phyloP scores from a whole-genome alignment of 2,888 invertebrate genomes.

The Seira sanloemensis region DNA sequence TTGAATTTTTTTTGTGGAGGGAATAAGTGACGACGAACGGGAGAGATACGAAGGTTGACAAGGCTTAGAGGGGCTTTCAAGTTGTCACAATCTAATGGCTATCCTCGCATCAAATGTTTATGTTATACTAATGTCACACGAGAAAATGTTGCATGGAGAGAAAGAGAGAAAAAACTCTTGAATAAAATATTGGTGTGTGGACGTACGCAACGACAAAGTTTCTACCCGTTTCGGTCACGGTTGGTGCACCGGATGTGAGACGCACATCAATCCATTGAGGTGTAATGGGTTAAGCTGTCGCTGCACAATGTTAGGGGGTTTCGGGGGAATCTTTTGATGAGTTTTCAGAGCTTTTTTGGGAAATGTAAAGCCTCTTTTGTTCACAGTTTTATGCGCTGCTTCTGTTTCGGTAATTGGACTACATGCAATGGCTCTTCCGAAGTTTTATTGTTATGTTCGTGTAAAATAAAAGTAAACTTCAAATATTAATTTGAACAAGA shows the following conservation, averaged over 20 bases:
- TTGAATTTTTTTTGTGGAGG: too few species aligned
- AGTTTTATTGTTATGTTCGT: too few species aligned
- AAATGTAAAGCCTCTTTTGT: too few species aligned
- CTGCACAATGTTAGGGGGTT: background rate
- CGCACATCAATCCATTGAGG: background rate
- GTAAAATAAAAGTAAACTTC: too few species aligned
- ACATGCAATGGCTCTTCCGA: too few species aligned
- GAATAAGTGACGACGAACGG: background rate
- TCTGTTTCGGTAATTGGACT: too few species aligned
- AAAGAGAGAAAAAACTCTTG: background rate
- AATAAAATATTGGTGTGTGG: background rate
- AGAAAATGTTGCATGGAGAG: background rate
- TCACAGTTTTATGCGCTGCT: too few species aligned
- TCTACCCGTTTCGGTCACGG: conserved; percentile 45
- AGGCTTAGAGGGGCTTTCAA: conserved; percentile 40
- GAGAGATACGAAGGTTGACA: conserved; percentile 35
- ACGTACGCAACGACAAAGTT: conserved; percentile 16
- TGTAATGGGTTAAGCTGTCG: background rate
- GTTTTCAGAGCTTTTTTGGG: too few species aligned
- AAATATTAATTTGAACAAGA: too few species aligned
- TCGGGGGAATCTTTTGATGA: background rate
- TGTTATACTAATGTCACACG: background rate
- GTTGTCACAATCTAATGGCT: conserved; percentile 57
- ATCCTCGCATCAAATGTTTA: conserved; percentile 33
- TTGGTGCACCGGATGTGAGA: background rate